Percentiles rank a stretch among this genome's conserved stretches.
These are phyloP conservation scores for Agrilus cyanescens DNA, from an alignment of 2,888 invertebrate genomes.

Conservation along the genomic window DNA sequence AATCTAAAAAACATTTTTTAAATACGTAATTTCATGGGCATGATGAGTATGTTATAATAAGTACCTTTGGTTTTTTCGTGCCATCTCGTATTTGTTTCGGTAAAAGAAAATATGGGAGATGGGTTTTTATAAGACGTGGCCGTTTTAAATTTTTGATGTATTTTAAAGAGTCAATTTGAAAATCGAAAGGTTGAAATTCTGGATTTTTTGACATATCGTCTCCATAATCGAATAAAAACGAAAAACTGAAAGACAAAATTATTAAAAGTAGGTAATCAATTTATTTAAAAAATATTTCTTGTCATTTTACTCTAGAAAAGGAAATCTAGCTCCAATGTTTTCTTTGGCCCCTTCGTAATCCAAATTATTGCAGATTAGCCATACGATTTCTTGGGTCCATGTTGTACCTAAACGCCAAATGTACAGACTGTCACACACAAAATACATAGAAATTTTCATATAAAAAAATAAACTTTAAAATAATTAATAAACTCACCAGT, in stretches of 20 bases:
- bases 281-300: not conserved
- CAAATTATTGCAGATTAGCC: constrained; percentile 51
- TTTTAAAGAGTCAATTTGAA: constrained; percentile 21
- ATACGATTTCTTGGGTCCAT: constrained; percentile 67
- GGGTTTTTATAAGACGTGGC: constrained; percentile 50
- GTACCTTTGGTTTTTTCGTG: constrained; percentile 30
- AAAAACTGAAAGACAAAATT: constrained; percentile 24
- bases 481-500: constrained; percentile 42
- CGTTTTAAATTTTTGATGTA: constrained; percentile 19
- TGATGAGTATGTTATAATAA: not conserved
- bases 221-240: constrained; percentile 34
- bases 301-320: constrained; percentile 54
- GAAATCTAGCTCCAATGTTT: constrained; percentile 49
- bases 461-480: not conserved
- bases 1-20: constrained; percentile 49
- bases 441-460: not conserved
- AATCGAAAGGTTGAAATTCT: constrained; percentile 23
- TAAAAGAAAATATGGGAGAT: constrained; percentile 47
- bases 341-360: constrained; percentile 46
- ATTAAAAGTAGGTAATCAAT: constrained; percentile 4
- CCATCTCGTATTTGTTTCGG: constrained; percentile 38
- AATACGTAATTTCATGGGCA: not conserved
- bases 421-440: too few species aligned
- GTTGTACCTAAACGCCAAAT: constrained; percentile 48
- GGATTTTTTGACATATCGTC: constrained; percentile 23